Percentiles rank a stretch among this genome's conserved stretches.
Evolutionary conservation across 2,888 invertebrate genomes (phyloP).

Genomic region (Sphecodes monilicornis): DNA sequence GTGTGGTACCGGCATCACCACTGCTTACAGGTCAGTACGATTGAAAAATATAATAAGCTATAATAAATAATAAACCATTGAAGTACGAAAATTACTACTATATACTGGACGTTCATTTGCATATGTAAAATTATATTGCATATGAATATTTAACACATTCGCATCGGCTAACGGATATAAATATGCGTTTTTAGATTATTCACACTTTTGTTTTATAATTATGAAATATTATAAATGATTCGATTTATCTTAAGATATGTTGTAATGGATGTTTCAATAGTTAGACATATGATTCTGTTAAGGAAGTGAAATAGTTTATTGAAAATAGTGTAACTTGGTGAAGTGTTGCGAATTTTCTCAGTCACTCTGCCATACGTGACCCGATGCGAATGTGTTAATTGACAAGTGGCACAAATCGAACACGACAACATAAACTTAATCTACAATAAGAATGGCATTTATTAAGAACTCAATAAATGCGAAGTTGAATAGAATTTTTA

Average conservation of each 20-base stretch:
- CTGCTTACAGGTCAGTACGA: constrained; percentile 87
- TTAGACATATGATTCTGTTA: no score
- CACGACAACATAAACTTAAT: no score
- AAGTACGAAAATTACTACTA: background rate
- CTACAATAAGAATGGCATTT: background rate
- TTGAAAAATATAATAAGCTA: background rate
- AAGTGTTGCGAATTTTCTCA: no score
- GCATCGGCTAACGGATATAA: no score
- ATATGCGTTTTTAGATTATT: no score
- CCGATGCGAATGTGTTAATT: no score
- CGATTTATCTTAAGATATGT: no score
- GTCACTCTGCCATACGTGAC: no score
- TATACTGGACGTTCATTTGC: no score
- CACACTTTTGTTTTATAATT: background rate
- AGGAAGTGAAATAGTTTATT: no score
- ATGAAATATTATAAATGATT: background rate
- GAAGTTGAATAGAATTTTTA: background rate
- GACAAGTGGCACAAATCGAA: background rate
- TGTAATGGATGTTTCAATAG: no score
- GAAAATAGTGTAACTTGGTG: no score
- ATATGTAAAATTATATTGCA: background rate
- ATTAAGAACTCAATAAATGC: background rate
- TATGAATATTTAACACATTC: background rate
- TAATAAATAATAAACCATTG: background rate
- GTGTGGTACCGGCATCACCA: constrained; percentile 90